A percentile compares a stretch with the other conserved stretches of the same genome.
Evolutionary conservation across 2,797 vertebrate species (phyloP).

Genomic region (Eleutherodactylus coqui): DNA sequence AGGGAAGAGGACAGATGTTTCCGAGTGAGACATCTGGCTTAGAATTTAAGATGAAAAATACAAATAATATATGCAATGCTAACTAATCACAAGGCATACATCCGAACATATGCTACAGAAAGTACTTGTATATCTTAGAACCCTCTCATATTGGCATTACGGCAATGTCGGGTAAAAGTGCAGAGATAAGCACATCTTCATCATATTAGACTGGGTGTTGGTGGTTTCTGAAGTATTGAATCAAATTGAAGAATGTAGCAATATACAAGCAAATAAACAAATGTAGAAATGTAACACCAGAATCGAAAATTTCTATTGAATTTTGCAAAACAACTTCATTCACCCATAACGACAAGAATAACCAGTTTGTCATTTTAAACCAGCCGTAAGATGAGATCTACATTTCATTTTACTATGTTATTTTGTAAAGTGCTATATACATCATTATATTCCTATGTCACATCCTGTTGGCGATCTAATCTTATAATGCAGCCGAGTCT

Average conservation of each 20-base stretch:
- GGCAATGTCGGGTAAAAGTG: background rate
- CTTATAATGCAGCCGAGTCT: too few relatives aligned
- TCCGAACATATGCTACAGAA: slow-evolving; percentile 6
- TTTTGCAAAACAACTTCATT: too few relatives aligned
- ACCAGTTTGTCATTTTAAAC: too few relatives aligned
- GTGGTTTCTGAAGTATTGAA: background rate
- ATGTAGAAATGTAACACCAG: too few relatives aligned
- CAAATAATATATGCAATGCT: slow-evolving; percentile 47
- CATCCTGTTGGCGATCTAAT: too few relatives aligned
- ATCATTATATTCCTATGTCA: too few relatives aligned
- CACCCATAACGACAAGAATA: too few relatives aligned
- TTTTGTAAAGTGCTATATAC: too few relatives aligned
- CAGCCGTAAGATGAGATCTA: too few relatives aligned
- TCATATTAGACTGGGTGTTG: background rate
- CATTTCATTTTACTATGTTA: too few relatives aligned
- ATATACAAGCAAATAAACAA: too few relatives aligned
- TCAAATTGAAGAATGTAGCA: background rate
- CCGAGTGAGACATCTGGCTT: slow-evolving; percentile 47
- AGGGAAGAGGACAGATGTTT: slow-evolving; percentile 51
- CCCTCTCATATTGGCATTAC: background rate
- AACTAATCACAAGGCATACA: slow-evolving; percentile 26
- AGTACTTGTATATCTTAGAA: background rate
- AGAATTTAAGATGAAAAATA: slow-evolving; percentile 54
- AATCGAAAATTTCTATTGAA: too few relatives aligned
- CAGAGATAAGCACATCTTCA: background rate